Conservation (phyloP, 2,888 invertebrate species). For the Noctuana brunneofusca region DNA sequence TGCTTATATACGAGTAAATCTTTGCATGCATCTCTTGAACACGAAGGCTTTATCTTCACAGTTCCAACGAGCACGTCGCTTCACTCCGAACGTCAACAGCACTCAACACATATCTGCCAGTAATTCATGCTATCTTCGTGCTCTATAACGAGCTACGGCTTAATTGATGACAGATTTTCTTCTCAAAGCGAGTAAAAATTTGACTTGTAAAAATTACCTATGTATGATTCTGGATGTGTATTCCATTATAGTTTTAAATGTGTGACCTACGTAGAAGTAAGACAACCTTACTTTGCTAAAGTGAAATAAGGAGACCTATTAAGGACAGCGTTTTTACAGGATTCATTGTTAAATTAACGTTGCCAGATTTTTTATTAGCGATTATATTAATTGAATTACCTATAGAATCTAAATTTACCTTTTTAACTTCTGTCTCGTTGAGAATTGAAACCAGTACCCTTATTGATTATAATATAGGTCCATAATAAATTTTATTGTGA, state of each 20-base stretch:
- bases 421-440: too few species aligned
- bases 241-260: neutral
- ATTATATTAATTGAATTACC: too few species aligned
- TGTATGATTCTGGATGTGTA: neutral
- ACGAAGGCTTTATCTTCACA: constrained; percentile 10
- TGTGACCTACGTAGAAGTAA: too few species aligned
- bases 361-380: too few species aligned
- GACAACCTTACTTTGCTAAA: too few species aligned
- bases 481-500: too few species aligned
- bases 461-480: too few species aligned
- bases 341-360: too few species aligned
- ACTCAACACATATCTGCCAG: constrained; percentile 25
- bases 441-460: too few species aligned
- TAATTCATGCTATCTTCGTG: constrained; percentile 13
- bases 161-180: constrained; percentile 13
- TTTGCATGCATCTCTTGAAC: constrained; percentile 11
- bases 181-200: neutral
- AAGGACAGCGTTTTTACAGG: too few species aligned
- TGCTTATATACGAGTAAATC: constrained; percentile 10
- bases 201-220: neutral
- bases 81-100: constrained; percentile 20
- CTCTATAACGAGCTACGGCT: neutral
- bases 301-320: too few species aligned
- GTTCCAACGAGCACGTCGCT: constrained; percentile 24
- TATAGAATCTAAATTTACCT: too few species aligned